Base-by-base conservation (phyloP, 2,113 vertebrate species). In the Fregetta grallaria region DNA sequence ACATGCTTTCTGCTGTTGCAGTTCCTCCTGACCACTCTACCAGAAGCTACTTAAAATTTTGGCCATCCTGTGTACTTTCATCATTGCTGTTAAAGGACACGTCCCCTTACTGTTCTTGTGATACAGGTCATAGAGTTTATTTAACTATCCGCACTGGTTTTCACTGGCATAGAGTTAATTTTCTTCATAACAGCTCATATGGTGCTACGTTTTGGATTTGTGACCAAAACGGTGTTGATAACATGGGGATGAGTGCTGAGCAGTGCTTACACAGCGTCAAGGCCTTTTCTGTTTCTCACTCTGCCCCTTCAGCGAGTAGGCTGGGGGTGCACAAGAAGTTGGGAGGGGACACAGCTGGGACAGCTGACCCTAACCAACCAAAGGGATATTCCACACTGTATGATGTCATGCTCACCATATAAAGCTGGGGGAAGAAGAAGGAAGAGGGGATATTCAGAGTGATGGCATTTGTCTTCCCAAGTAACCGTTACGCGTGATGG, bases 401-500 rank as follows among this genome's bases (percentile, higher is more conserved):
- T 15, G 38, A 29, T 0, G 1, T 16, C 3, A 1, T 22, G n/a
- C 3, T 45, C 38, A 67, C 50, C 38, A n/a, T 3, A 18, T 6
- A 86, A 73, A 44, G 23, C 10, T 59, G 27, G 45, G 15, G 26
- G 42, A 76, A 68, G 27, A 22, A 44, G 36, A 3, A 61, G 34
- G 42, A 55, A 55, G 21, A 11, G 5, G 7, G 15, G 7, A 23
- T 0, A 0, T 44, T 50, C 7, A 1, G 59, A 30, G 29, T 45
- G 3, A 79, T 3, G 3, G 23, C 1, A 1, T 66, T 85, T 59
- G 7, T 45, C 36, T 58, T 58, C 59, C n/a, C 38, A 45, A 40
- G 45, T 44, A 22, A 65, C 18, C 0, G 1, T 52, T 44, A 59
- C 0, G 1, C 0, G 0, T 25, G 38, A 44, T 15, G 58, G 25